Base-by-base conservation (phyloP, 2,113 vertebrate genomes). In the Barbus barbus region DNA sequence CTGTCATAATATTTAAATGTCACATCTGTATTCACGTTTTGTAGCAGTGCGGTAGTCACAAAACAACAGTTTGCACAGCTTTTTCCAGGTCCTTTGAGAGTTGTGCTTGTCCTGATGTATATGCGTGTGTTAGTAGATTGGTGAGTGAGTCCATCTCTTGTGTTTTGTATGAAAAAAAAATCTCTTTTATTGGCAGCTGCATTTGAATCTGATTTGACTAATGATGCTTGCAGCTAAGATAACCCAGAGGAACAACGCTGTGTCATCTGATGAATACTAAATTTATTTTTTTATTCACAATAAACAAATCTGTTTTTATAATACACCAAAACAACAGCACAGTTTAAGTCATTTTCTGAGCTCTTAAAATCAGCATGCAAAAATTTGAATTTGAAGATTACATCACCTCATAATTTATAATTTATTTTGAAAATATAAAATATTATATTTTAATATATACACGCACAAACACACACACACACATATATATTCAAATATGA, bases 171-270 rank as follows among this genome's bases (percentile, higher is more conserved):
- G n/a, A 22, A 48, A 80, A 61, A 63, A 44, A 65, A 46, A 38
- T 28, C 33, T 38, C 14, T 51, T 61, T 48, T 63, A 81, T 81
- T 81, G 41, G 44, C 38, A 81, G 61, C 5, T 48, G 61, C 78
- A 67, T 61, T 78, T 61, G 76, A 61, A 78, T 78, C 38, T 61
- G 56, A 44, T 78, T 61, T 61, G 56, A 78, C 51, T 65, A 76
- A 81, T 84, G 84, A 84, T 85, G 63, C 48, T 67, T 36, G 76
- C 56, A 82, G 85, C 80, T 61, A 83, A 63, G 75, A 60, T 46
- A 72, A 73, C 67, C 58, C 80, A 80, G 79, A 72, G 86, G 83
- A 79, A 80, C 76, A 36, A 46, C 36, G 71, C 22, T 22, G 41
- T 84, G 60, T 65, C 73, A 72, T 67, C 56, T 82, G 78, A 83